These are phyloP conservation scores for Myotis findleyi DNA, from an alignment of 2,797 vertebrate genomes.

Conservation along the genomic window DNA sequence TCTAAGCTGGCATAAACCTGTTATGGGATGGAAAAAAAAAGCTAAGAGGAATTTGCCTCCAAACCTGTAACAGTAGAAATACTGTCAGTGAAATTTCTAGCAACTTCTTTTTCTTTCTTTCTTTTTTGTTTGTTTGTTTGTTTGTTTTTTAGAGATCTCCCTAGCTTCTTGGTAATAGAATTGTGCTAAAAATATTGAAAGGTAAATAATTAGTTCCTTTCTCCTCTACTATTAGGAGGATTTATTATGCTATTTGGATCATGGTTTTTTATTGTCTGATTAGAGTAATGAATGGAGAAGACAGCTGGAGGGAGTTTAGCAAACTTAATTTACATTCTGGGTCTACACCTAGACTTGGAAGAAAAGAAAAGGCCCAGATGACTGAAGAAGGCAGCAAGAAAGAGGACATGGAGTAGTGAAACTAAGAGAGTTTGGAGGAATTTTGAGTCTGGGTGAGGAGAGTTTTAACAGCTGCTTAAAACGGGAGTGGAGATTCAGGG, in stretches of 20 bases:
- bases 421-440: neutral
- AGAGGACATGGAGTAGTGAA: neutral
- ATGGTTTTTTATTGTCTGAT: neutral
- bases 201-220: neutral
- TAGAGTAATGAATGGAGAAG: neutral
- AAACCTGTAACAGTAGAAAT: neutral
- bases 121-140: neutral
- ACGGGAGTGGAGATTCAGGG: neutral
- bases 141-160: neutral
- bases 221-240: neutral
- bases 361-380: neutral
- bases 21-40: constrained; percentile 2
- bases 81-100: neutral
- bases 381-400: neutral
- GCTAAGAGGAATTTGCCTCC: constrained; percentile 11
- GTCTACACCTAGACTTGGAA: neutral
- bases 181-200: neutral
- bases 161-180: neutral
- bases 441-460: neutral
- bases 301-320: neutral
- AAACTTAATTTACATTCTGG: neutral
- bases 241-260: neutral
- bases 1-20: neutral
- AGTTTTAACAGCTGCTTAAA: neutral
- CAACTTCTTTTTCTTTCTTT: neutral